phyloP scores from a whole-genome alignment of 2,888 invertebrate genomes.

The Agrenia bidenticulata region DNA sequence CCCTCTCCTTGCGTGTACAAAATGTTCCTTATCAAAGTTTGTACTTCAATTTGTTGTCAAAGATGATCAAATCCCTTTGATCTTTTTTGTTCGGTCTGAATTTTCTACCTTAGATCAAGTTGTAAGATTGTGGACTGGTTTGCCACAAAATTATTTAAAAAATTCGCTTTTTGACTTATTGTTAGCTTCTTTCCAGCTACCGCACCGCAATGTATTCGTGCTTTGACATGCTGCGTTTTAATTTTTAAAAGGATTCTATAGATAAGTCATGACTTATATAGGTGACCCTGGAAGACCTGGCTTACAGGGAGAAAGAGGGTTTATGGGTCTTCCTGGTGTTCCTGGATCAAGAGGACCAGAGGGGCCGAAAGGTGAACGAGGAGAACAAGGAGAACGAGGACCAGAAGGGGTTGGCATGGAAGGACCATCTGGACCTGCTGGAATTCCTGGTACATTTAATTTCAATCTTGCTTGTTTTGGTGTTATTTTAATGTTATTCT shows the following conservation, averaged over 20 bases:
- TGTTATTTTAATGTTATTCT: background rate
- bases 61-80: background rate
- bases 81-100: too few species aligned
- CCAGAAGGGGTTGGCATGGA: constrained; percentile 71
- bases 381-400: constrained; percentile 72
- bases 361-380: constrained; percentile 67
- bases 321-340: constrained; percentile 56
- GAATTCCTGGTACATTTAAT: constrained; percentile 63
- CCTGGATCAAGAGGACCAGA: constrained; percentile 61
- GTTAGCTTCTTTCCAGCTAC: too few species aligned
- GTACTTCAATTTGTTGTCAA: background rate
- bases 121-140: too few species aligned
- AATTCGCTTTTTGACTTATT: too few species aligned
- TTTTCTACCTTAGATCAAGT: too few species aligned
- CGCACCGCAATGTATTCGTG: too few species aligned
- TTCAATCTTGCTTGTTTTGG: background rate
- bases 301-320: constrained; percentile 64
- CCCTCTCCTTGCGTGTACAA: too few species aligned
- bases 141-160: too few species aligned
- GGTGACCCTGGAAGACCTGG: constrained; percentile 70
- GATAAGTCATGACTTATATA: constrained; percentile 53
- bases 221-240: too few species aligned
- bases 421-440: constrained; percentile 72
- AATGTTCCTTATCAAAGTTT: too few species aligned
- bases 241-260: too few species aligned